Base-by-base conservation (phyloP, 2,113 vertebrate species). In the Monopterus albus region DNA sequence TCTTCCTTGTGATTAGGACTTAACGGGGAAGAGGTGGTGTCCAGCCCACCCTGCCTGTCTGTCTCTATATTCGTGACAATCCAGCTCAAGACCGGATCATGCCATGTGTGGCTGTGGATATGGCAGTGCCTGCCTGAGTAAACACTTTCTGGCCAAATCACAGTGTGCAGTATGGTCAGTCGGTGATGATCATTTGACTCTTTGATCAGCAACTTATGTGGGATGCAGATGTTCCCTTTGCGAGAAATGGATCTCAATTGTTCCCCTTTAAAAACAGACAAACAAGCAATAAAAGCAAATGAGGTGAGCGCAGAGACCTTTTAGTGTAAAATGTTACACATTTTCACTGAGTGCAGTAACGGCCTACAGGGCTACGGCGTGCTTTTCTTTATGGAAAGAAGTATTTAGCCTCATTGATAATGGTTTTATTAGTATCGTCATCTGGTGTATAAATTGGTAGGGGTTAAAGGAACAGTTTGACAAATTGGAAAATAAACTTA, bases 211-310 rank as follows among this genome's bases (percentile, higher is more conserved):
- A 2, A 58, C 9, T 47, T 84, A 63, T 78, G 74, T 88, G 74
- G 42, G 49, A 68, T 61, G n/a, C 81, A 88, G 79, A 85, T 89
- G 80, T 87, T 84, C 23, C 13, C 18, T 51, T 60, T 60, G 58
- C 17, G 17, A 67, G 45, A 60, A 79, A 67, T 55, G 1, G 13
- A 36, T 40, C 11, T 63, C 62, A 70, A 52, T 38, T 75, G 62
- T 62, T 83, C 49, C 31, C 26, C 59, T 8, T 57, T 3, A 60
- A 23, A 46, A 17, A 23, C 23, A 3, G 29, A 5, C 15, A 38
- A 29, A 10, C 43, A 25, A 29, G 53, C 69, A 64, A 38, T 52
- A 60, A 52, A 31, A 57, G 2, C 10, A 42, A 25, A 8, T 49
- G 3, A 42, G 9, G 64, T 49, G 12, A n/a, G n/a, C n/a, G n/a